These are phyloP conservation scores for Hylia prasina DNA, from an alignment of 2,113 vertebrate genomes.

Conservation along the genomic window DNA sequence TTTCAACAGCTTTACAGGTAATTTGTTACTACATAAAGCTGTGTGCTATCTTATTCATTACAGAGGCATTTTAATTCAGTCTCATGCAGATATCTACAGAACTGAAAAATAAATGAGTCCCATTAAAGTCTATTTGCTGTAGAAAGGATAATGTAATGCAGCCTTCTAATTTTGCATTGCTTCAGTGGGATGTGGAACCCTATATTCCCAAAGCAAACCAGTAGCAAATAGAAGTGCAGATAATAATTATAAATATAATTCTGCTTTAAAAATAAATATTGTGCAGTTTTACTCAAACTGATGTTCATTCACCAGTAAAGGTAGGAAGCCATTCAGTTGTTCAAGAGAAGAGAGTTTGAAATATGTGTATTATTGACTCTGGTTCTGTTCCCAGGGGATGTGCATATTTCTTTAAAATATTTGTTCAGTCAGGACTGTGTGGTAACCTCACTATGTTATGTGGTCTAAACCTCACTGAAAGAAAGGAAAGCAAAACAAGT, in stretches of 20 bases:
- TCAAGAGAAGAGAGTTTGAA: slow-evolving; percentile 46
- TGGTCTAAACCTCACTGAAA: slow-evolving; percentile 55
- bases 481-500: slow-evolving; percentile 66
- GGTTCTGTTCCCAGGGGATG: slow-evolving; percentile 54
- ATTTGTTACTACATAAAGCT: not conserved
- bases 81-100: not conserved
- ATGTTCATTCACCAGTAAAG: slow-evolving; percentile 1
- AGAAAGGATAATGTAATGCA: not conserved
- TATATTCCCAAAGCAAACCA: not conserved
- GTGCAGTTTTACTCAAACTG: not conserved
- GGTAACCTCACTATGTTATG: slow-evolving; percentile 61
- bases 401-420: slow-evolving; percentile 70
- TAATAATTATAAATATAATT: slow-evolving; percentile 30
- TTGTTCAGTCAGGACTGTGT: slow-evolving; percentile 62
- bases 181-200: not conserved
- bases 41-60: not conserved
- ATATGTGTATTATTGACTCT: slow-evolving; percentile 60
- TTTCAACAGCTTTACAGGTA: not conserved
- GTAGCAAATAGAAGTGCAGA: not conserved
- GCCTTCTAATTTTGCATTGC: not conserved
- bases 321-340: slow-evolving; percentile 7
- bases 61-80: not conserved
- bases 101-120: not conserved
- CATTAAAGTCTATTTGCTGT: not conserved
- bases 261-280: slow-evolving; percentile 46